Percentiles rank a stretch among this genome's conserved stretches.
phyloP scores from a whole-genome alignment of 2,888 invertebrate genomes.

The Buathra laborator region DNA sequence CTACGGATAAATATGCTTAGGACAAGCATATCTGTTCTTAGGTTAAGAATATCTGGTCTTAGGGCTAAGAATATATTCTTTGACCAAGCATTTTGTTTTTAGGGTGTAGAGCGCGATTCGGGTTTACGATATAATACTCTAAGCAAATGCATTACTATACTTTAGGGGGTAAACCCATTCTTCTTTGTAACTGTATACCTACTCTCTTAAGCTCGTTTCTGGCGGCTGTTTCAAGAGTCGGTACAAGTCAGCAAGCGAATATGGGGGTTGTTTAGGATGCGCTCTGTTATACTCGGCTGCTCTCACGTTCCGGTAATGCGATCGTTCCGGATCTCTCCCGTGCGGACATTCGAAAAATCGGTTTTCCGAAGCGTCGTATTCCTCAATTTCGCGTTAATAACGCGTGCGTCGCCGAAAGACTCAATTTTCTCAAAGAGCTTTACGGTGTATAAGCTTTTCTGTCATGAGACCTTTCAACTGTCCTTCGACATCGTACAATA shows the following conservation, averaged over 20 bases:
- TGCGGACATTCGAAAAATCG: conserved; percentile 47
- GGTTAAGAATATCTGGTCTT: too few relatives aligned
- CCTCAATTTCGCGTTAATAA: neutral
- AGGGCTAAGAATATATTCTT: too few relatives aligned
- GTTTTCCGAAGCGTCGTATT: conserved; percentile 13
- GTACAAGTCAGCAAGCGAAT: conserved; percentile 26
- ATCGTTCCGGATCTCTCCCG: conserved; percentile 35
- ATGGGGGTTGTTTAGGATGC: conserved; percentile 35
- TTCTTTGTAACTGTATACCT: conserved; percentile 63
- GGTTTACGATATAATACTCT: neutral
- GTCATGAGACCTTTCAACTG: neutral
- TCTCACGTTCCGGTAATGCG: conserved; percentile 38
- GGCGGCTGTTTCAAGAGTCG: conserved; percentile 5
- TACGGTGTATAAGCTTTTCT: neutral
- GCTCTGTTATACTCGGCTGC: conserved; percentile 14
- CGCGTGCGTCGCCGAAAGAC: neutral
- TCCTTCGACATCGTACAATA: neutral
- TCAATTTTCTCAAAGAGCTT: neutral
- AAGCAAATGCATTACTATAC: conserved; percentile 39
- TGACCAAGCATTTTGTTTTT: too few relatives aligned
- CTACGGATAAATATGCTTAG: too few relatives aligned
- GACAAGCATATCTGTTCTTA: too few relatives aligned
- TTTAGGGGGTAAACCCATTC: conserved; percentile 53
- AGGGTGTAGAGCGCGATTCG: neutral
- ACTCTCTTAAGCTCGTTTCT: neutral